These are phyloP conservation scores for Zophobas morio DNA, from an alignment of 1,140 invertebrate species.

Conservation along the genomic window DNA sequence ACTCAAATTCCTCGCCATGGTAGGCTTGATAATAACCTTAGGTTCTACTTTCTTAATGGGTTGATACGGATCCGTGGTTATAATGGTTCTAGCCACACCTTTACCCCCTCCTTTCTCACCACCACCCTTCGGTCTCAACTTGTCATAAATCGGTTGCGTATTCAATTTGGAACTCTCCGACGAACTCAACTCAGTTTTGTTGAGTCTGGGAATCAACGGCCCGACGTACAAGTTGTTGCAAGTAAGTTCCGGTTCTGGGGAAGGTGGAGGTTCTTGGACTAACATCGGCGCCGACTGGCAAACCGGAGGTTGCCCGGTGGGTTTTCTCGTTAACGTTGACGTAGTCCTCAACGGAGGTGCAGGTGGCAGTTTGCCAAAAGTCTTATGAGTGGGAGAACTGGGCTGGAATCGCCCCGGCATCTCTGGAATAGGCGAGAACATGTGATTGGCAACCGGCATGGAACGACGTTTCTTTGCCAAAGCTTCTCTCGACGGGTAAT, in stretches of 20 bases:
- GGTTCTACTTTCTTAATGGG: conserved; percentile 63
- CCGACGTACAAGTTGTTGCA: conserved; percentile 71
- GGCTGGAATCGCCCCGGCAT: conserved; percentile 66
- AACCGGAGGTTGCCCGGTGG: conserved; percentile 55
- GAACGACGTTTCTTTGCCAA: conserved; percentile 70
- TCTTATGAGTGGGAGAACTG: conserved; percentile 63
- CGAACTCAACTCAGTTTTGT: conserved; percentile 43
- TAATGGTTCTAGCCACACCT: conserved; percentile 58
- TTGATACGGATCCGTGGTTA: conserved; percentile 59
- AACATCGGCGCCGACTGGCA: conserved; percentile 67
- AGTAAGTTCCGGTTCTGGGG: conserved; percentile 67
- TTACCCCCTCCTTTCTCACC: conserved; percentile 35
- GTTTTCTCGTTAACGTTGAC: conserved; percentile 73
- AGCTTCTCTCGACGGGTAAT: conserved; percentile 71
- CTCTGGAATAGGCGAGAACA: conserved; percentile 67
- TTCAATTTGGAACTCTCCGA: conserved; percentile 47
- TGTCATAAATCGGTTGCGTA: conserved; percentile 61
- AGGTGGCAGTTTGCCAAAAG: conserved; percentile 70
- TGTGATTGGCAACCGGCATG: conserved; percentile 69
- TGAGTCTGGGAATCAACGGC: conserved; percentile 68
- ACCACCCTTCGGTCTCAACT: conserved; percentile 45
- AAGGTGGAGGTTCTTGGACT: conserved; percentile 65
- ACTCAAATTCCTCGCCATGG: conserved; percentile 53
- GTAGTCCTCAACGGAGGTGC: conserved; percentile 76
- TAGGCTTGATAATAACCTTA: conserved; percentile 65